Conservation (phyloP, 1,140 invertebrate genomes). For the Nebria ingens region DNA sequence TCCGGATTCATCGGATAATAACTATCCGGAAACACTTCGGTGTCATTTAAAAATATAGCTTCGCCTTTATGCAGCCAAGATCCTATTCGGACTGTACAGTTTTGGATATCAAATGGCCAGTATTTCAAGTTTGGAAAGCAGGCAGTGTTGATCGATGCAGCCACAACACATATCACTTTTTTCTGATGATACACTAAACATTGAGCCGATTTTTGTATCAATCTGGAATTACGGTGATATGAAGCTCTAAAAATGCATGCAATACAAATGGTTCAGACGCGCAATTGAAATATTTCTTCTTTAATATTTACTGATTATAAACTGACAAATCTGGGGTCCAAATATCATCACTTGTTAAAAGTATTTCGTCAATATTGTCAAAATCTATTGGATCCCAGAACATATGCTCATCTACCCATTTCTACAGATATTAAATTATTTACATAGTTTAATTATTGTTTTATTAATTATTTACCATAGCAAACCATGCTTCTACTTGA, state of each 20-base stretch:
- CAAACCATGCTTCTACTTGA: slow-evolving; percentile 26
- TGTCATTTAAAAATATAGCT: not conserved
- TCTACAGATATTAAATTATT: slow-evolving; percentile 21
- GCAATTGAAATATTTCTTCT: slow-evolving; percentile 3
- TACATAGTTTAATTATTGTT: not conserved
- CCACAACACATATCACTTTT: slow-evolving; percentile 25
- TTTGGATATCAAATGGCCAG: slow-evolving; percentile 36
- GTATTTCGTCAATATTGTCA: slow-evolving; percentile 30
- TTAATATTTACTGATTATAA: slow-evolving; percentile 36
- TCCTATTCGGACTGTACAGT: slow-evolving; percentile 31
- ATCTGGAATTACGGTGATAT: slow-evolving; percentile 18
- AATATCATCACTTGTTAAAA: slow-evolving; percentile 32
- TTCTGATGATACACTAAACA: slow-evolving; percentile 26
- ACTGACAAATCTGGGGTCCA: slow-evolving; percentile 40
- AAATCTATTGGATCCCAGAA: slow-evolving; percentile 38
- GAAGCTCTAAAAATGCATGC: slow-evolving; percentile 9
- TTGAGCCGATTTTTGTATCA: slow-evolving; percentile 16
- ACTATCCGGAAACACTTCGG: not conserved
- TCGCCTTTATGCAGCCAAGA: slow-evolving; percentile 13
- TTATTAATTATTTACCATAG: slow-evolving; percentile 21
- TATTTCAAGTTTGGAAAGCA: slow-evolving; percentile 30
- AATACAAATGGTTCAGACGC: not conserved
- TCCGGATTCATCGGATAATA: not conserved
- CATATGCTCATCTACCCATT: slow-evolving; percentile 38
- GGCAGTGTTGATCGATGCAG: slow-evolving; percentile 24